phyloP scores from a whole-genome alignment of 2,888 invertebrate species.

The Lasioglossum malachurum region DNA sequence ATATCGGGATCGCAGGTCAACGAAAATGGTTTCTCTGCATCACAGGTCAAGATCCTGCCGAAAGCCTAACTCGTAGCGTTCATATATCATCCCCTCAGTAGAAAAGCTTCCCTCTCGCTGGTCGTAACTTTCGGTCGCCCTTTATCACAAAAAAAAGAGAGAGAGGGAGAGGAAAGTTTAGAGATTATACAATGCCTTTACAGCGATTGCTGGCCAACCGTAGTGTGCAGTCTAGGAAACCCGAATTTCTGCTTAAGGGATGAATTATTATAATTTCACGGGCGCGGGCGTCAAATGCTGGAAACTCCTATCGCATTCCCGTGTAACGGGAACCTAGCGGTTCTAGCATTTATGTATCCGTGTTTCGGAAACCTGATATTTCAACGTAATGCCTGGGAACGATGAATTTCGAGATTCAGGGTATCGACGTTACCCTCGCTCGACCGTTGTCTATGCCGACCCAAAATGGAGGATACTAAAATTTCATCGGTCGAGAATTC shows the following conservation, averaged over 20 bases:
- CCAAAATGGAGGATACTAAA: constrained; percentile 6
- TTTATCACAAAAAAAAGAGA: constrained; percentile 60
- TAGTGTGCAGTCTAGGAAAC: constrained; percentile 31
- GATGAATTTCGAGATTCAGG: constrained; percentile 37
- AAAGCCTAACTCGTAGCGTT: constrained; percentile 76
- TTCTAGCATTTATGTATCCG: not conserved
- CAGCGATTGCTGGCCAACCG: constrained; percentile 10
- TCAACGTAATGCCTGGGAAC: not conserved
- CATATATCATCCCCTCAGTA: constrained; percentile 71
- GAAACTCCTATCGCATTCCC: constrained; percentile 44
- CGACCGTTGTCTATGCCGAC: not conserved
- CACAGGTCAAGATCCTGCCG: constrained; percentile 60
- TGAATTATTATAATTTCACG: constrained; percentile 35
- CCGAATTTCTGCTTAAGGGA: not conserved
- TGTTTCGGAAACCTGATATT: constrained; percentile 29
- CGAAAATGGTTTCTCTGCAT: constrained; percentile 64
- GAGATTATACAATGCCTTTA: constrained; percentile 67
- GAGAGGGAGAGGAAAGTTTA: constrained; percentile 43
- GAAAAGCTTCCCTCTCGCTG: constrained; percentile 21
- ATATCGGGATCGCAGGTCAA: constrained; percentile 35
- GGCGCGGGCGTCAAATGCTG: constrained; percentile 25
- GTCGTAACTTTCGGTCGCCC: constrained; percentile 66
- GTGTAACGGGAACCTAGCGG: constrained; percentile 22
- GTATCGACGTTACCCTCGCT: constrained; percentile 13
- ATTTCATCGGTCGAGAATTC: constrained; percentile 11